phyloP scores from a whole-genome alignment of 2,888 invertebrate species.

The Biston stratarius region DNA sequence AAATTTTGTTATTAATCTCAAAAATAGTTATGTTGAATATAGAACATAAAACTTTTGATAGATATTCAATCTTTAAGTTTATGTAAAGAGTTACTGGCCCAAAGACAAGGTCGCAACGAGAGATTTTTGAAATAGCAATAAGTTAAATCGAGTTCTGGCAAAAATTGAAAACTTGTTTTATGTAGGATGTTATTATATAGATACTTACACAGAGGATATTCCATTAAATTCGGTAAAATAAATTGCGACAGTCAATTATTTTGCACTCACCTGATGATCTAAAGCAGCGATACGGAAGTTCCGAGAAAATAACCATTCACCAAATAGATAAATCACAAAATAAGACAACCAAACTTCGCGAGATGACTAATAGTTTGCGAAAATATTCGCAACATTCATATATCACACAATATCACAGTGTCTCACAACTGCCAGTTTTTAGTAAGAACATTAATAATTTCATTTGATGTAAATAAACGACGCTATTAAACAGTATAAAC shows the following conservation, averaged over 20 bases:
- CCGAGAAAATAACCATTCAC: conserved; percentile 37
- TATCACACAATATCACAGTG: conserved; percentile 59
- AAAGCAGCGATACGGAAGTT: conserved; percentile 34
- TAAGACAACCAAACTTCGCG: conserved; percentile 51
- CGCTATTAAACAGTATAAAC: conserved; percentile 48
- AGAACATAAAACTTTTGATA: too few species aligned
- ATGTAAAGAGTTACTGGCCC: too few species aligned
- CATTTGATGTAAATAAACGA: conserved; percentile 49
- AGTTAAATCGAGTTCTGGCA: neutral
- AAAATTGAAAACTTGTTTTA: neutral
- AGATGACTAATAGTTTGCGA: conserved; percentile 54
- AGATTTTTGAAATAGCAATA: neutral
- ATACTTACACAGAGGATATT: too few species aligned
- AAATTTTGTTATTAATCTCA: too few species aligned
- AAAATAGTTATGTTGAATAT: too few species aligned
- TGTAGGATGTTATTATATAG: too few species aligned
- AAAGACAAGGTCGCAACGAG: too few species aligned
- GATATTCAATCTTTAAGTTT: too few species aligned
- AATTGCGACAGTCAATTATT: conserved; percentile 21
- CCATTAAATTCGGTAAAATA: neutral
- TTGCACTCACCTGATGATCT: conserved; percentile 32
- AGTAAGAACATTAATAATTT: conserved; percentile 35
- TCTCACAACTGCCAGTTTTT: conserved; percentile 57
- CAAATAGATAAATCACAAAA: conserved; percentile 37
- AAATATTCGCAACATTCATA: conserved; percentile 36